Evolutionary conservation across 2,888 invertebrate species (phyloP).

Genomic region (Adineta ricciae): DNA sequence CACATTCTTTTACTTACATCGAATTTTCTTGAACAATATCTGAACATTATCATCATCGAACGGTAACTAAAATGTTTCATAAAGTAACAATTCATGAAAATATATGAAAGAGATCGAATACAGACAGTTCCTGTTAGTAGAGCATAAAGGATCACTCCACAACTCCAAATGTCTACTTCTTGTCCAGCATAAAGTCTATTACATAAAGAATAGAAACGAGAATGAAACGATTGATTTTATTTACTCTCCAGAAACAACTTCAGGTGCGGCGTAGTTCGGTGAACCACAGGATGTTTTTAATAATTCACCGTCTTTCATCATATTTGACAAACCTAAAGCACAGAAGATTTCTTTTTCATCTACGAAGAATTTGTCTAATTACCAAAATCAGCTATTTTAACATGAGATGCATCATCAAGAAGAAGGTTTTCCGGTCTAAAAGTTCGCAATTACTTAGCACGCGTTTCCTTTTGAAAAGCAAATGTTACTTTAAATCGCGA

Average conservation of each 20-base stretch:
- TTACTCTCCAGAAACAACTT: slow-evolving; percentile 81
- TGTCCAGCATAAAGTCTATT: slow-evolving; percentile 96
- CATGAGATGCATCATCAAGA: slow-evolving; percentile 86
- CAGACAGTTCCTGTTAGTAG: slow-evolving; percentile 76
- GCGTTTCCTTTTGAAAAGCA: neutral
- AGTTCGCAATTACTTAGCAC: neutral
- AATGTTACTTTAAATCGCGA: neutral
- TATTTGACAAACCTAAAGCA: slow-evolving; percentile 69
- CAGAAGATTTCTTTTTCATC: no score
- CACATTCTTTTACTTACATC: slow-evolving; percentile 52
- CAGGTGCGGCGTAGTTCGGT: slow-evolving; percentile 98
- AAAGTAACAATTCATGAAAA: neutral
- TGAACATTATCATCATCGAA: slow-evolving; percentile 99
- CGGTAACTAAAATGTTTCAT: slow-evolving; percentile 57
- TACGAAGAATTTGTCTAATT: neutral
- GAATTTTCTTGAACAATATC: slow-evolving; percentile 93
- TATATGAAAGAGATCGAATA: no score
- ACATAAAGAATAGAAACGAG: slow-evolving; percentile 60
- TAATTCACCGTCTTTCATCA: slow-evolving; percentile 99
- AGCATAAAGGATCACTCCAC: slow-evolving; percentile 94
- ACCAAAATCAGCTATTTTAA: slow-evolving; percentile 78
- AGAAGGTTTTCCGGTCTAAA: slow-evolving; percentile 76
- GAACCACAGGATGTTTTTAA: slow-evolving; percentile 93
- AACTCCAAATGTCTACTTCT: slow-evolving; percentile 97
- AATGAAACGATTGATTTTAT: slow-evolving; percentile 35